These are phyloP conservation scores for Cydia amplana DNA, from an alignment of 1,140 invertebrate genomes.

Conservation along the genomic window DNA sequence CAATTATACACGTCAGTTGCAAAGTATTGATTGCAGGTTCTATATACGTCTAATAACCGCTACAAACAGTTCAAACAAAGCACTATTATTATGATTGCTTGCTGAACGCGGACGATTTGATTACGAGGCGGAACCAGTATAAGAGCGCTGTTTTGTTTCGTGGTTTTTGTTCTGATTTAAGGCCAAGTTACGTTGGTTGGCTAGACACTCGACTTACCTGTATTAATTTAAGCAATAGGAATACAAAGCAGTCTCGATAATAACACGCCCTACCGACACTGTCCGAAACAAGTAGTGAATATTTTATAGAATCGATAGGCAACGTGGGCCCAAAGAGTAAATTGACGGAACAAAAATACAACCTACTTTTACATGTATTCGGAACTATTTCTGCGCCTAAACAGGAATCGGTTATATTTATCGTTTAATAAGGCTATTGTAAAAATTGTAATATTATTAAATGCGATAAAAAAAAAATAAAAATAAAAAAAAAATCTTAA, in stretches of 20 bases:
- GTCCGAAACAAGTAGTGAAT: constrained; percentile 44
- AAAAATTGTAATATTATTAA: no score
- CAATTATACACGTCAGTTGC: constrained; percentile 14
- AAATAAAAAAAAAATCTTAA: no score
- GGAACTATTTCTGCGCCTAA: neutral
- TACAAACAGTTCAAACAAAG: constrained; percentile 13
- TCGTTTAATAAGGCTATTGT: neutral
- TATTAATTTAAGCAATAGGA: neutral
- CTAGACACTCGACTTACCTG: neutral
- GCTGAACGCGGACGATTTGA: neutral
- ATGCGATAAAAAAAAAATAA: no score
- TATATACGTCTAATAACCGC: neutral
- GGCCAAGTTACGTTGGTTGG: neutral
- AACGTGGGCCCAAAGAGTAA: constrained; percentile 33
- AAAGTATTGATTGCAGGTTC: neutral
- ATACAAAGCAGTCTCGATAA: constrained; percentile 4
- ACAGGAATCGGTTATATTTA: neutral
- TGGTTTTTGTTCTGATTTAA: neutral
- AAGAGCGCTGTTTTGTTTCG: neutral
- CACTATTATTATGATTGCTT: neutral
- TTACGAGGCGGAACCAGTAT: neutral
- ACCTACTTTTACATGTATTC: constrained; percentile 18
- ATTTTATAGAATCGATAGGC: constrained; percentile 47
- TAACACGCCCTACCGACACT: constrained; percentile 34
- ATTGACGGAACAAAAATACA: constrained; percentile 42